These are phyloP conservation scores for Girardinus metallicus DNA, from an alignment of 2,797 vertebrate genomes.

Conservation along the genomic window DNA sequence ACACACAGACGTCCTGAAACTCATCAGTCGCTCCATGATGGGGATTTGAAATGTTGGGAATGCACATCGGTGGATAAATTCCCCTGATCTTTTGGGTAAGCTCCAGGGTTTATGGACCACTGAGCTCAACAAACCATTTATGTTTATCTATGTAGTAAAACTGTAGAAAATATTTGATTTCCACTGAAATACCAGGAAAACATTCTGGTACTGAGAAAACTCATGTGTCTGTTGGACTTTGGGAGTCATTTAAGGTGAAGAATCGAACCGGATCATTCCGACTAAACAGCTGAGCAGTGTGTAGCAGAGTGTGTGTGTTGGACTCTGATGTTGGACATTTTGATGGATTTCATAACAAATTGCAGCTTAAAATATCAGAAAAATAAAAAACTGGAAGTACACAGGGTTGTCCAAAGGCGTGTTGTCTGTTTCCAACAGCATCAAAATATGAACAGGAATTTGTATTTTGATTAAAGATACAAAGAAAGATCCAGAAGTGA, in stretches of 20 bases:
- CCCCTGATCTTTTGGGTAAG: conserved; percentile 14
- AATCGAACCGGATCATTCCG: neutral
- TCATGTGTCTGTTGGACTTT: neutral
- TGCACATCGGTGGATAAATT: neutral
- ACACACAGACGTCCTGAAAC: conserved; percentile 29
- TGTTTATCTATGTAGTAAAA: neutral
- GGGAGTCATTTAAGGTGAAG: no score
- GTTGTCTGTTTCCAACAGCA: no score
- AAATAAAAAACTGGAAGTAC: neutral
- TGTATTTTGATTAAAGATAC: neutral
- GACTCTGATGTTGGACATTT: neutral
- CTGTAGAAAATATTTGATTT: neutral
- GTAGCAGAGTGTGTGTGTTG: neutral
- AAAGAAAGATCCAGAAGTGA: neutral
- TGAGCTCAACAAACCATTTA: neutral
- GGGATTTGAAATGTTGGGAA: conserved; percentile 7
- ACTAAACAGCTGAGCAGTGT: no score
- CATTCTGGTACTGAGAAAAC: no score
- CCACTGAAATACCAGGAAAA: neutral
- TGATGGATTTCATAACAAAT: neutral
- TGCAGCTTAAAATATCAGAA: neutral
- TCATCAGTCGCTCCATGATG: neutral
- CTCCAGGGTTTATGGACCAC: conserved; percentile 22
- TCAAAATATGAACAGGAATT: neutral
- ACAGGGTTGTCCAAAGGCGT: no score